Evolutionary conservation across 2,113 vertebrate genomes (phyloP), one percentile per base, ranked within the genome.

Genomic region (Prionailurus bengalensis): DNA sequence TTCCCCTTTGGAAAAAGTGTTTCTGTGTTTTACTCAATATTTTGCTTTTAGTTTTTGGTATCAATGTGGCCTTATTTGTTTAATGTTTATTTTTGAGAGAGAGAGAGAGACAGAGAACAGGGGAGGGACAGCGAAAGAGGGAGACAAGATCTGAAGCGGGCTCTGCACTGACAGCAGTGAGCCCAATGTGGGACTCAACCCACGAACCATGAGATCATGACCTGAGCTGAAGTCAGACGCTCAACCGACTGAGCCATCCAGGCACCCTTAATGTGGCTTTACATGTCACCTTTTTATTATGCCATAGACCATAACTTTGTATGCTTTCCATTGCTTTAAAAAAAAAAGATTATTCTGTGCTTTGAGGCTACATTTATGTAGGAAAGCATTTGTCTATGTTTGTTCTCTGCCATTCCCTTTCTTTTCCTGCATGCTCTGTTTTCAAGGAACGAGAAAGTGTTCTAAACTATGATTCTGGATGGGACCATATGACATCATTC

Each of bases 381-480:
- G 42, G 81, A 92, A 92, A 79, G 5, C 25, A 65, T n/a, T 96
- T 91, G 39, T 87, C 27, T 91, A 7, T 84, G 70, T 88, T 36
- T 95, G 23, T 82, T 14, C n/a, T 83, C 48, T 85, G 33, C 45
- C 66, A 92, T 90, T 86, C 23, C 33, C 55, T 92, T 97, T 70
- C 16, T 94, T 95, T 87, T 71, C 70, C 53, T 78, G 10, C 42
- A 89, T 94, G 88, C 25, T 93, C 27, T 61, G 23, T 95, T 76
- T 95, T 66, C 55, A 97, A 95, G n/a, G 61, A 95, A 27, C 23
- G 97, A 94, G 74, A 97, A 76, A 83, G 68, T 58, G 9, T 90
- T 97, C 42, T 94, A 39, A 80, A 94, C 92, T 70, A 27, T 76
- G 92, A 94, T 78, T 88, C 48, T 85, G 51, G 48, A 85, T 5